A percentile compares a stretch with the other conserved stretches of the same genome.
These are phyloP conservation scores for Sprattus sprattus DNA, from an alignment of 2,113 vertebrate species.

Conservation along the genomic window DNA sequence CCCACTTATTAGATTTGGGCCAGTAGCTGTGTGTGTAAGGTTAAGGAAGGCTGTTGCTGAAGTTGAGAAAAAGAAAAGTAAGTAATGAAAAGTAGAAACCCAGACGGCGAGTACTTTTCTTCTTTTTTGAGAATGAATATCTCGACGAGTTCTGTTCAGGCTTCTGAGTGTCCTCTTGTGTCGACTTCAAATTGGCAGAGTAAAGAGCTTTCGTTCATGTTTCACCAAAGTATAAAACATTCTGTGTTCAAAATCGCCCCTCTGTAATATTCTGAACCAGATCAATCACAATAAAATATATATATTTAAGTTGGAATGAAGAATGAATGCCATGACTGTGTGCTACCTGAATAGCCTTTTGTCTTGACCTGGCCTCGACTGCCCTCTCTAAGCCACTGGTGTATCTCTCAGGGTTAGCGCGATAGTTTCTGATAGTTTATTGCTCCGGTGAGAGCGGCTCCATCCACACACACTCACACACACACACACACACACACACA, in stretches of 20 bases:
- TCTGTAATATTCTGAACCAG: neutral
- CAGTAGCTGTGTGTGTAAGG: slow-evolving; percentile 24
- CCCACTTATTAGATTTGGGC: slow-evolving; percentile 41
- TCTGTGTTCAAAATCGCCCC: neutral
- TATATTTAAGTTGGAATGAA: neutral
- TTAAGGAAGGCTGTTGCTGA: slow-evolving; percentile 29
- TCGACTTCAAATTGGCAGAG: neutral
- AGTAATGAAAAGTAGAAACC: neutral
- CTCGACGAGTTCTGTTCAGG: neutral
- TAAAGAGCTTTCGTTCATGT: neutral
- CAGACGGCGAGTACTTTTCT: neutral
- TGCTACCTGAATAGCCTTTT: neutral
- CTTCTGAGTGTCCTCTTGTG: neutral
- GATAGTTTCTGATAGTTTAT: neutral
- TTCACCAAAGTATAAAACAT: neutral
- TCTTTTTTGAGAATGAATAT: neutral
- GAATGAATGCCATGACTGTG: neutral
- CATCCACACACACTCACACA: too few relatives aligned
- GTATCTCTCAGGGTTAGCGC: neutral
- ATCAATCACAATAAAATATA: neutral
- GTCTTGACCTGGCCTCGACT: neutral
- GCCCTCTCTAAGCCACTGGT: neutral
- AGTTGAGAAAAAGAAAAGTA: slow-evolving; percentile 21
- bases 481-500: too few relatives aligned
- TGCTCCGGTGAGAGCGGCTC: neutral